A percentile compares a stretch with the other conserved stretches of the same genome.
These are phyloP conservation scores for Craterocephalus amniculus DNA, from an alignment of 2,797 vertebrate genomes.

Conservation along the genomic window DNA sequence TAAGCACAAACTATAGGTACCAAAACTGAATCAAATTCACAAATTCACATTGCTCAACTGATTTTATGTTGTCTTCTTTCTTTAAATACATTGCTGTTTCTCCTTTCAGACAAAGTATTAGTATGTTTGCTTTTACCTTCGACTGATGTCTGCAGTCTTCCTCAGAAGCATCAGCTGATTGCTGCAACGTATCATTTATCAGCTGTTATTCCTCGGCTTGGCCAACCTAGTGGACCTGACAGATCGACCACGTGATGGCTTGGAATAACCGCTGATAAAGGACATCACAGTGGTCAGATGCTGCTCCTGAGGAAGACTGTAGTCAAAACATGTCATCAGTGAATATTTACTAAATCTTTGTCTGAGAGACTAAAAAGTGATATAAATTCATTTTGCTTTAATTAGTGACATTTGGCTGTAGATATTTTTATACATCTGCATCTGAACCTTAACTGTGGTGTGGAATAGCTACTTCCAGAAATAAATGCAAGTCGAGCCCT, in stretches of 20 bases:
- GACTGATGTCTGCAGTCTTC: too few species aligned
- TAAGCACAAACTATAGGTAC: conserved; percentile 50
- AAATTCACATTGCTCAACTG: background rate
- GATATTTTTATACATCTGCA: background rate
- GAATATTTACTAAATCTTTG: background rate
- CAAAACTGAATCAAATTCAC: conserved; percentile 24
- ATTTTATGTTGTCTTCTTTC: background rate
- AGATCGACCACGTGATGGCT: background rate
- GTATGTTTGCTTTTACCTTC: background rate
- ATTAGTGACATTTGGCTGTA: conserved; percentile 7
- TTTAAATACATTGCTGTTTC: background rate
- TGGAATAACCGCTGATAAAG: too few species aligned
- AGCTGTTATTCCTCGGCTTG: too few species aligned
- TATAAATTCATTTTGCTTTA: background rate
- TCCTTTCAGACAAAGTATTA: background rate
- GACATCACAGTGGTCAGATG: background rate
- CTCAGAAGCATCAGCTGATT: too few species aligned
- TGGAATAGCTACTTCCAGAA: conserved; percentile 33
- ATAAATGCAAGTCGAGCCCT: conserved; percentile 13
- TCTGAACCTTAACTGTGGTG: conserved; percentile 12
- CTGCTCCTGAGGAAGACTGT: background rate
- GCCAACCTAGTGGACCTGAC: background rate
- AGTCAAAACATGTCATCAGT: too few species aligned
- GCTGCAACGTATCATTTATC: too few species aligned
- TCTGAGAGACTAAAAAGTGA: background rate